Percentiles rank a stretch among this genome's conserved stretches.
Evolutionary conservation across 1,140 invertebrate species (phyloP).

Genomic region (Asbolus verrucosus): DNA sequence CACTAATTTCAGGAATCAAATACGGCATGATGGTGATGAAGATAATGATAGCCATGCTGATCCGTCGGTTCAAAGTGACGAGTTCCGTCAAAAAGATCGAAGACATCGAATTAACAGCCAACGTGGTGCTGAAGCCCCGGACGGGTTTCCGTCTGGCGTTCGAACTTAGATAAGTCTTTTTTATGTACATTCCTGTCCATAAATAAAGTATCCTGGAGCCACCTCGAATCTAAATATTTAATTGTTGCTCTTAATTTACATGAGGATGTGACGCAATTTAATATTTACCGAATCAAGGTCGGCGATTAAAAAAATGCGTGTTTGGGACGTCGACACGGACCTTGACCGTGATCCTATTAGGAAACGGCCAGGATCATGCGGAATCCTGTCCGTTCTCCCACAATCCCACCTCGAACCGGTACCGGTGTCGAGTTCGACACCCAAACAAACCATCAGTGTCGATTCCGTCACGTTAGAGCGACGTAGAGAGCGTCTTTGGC

Average conservation of each 20-base stretch:
- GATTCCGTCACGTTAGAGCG: background rate
- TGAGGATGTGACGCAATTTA: background rate
- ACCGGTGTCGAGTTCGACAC: too few species aligned
- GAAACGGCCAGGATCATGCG: too few species aligned
- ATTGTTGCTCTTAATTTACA: background rate
- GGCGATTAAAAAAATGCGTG: too few species aligned
- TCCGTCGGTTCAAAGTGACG: slow-evolving; percentile 23
- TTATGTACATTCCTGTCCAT: background rate
- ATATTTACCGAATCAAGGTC: background rate
- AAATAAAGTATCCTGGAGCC: background rate
- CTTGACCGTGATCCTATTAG: too few species aligned
- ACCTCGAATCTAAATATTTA: too few species aligned
- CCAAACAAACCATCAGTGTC: background rate
- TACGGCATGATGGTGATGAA: slow-evolving; percentile 40
- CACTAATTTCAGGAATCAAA: slow-evolving; percentile 4
- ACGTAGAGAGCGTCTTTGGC: background rate
- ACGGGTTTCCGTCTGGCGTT: slow-evolving; percentile 24
- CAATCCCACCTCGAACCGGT: too few species aligned
- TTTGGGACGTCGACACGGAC: too few species aligned
- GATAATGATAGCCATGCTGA: slow-evolving; percentile 14
- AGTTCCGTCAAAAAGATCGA: slow-evolving; percentile 22
- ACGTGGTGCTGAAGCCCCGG: slow-evolving; percentile 26
- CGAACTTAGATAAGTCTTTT: slow-evolving; percentile 31
- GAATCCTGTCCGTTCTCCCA: too few species aligned
- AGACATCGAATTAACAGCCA: slow-evolving; percentile 31